phyloP scores from a whole-genome alignment of 2,113 vertebrate genomes.

The Dendropsophus ebraccatus region DNA sequence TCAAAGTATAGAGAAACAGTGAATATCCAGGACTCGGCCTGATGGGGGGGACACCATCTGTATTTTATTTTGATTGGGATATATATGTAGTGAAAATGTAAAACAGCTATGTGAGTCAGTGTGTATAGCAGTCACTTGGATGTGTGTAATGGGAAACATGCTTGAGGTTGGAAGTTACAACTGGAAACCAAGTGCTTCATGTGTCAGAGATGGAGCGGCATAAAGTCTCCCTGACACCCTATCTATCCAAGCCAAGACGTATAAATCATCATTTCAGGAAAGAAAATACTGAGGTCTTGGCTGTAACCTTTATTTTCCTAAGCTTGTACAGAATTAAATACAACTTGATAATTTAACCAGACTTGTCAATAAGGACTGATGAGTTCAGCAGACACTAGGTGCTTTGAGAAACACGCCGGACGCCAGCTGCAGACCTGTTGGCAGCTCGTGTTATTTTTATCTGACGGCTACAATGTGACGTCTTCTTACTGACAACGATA shows the following conservation, averaged over 20 bases:
- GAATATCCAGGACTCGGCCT: conserved; percentile 66
- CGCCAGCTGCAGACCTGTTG: conserved; percentile 3
- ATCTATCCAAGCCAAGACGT: conserved; percentile 73
- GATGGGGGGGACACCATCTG: conserved; percentile 72
- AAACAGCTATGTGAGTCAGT: conserved; percentile 72
- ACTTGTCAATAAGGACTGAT: conserved; percentile 74
- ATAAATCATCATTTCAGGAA: conserved; percentile 76
- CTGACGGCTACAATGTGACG: background rate
- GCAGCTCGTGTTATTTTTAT: conserved; percentile 6
- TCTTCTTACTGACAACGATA: conserved; percentile 11
- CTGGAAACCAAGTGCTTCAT: conserved; percentile 76
- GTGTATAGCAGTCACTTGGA: conserved; percentile 70
- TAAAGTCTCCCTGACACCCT: conserved; percentile 73
- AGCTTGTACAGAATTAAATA: conserved; percentile 73
- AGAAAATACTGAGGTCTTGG: conserved; percentile 74
- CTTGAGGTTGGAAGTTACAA: conserved; percentile 74
- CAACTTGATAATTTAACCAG: conserved; percentile 78
- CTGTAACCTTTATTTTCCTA: conserved; percentile 74
- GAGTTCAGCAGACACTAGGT: conserved; percentile 68
- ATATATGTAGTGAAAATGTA: conserved; percentile 76
- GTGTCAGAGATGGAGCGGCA: conserved; percentile 73
- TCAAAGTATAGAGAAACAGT: conserved; percentile 64
- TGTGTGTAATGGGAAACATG: conserved; percentile 75
- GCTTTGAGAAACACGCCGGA: conserved; percentile 6
- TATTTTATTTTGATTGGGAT: conserved; percentile 77